Evolutionary conservation across 2,888 invertebrate genomes (phyloP).

Genomic region (Nipponacmea schrenckii): DNA sequence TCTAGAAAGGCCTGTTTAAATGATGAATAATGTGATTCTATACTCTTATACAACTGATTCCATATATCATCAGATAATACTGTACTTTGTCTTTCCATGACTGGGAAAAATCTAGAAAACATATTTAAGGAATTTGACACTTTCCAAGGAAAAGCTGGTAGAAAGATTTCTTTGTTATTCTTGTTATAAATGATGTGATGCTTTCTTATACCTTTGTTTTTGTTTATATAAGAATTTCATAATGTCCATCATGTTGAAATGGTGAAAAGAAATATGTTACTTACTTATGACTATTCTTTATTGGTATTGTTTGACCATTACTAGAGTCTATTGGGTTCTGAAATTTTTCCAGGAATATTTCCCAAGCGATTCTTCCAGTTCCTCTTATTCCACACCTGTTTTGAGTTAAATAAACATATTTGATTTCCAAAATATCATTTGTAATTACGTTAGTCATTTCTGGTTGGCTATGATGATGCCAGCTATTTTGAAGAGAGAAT

Average conservation of each 20-base stretch:
- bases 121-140: not conserved
- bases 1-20: conserved; percentile 63
- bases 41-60: conserved; percentile 58
- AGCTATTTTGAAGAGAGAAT: no score
- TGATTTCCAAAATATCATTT: no score
- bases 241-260: no score
- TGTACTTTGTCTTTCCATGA: conserved; percentile 51
- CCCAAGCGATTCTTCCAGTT: conserved; percentile 62
- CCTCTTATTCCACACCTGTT: conserved; percentile 58
- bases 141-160: no score
- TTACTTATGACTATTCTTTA: conserved; percentile 62
- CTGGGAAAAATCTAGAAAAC: conserved; percentile 55
- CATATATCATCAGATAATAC: conserved; percentile 55
- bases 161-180: no score
- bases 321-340: conserved; percentile 56
- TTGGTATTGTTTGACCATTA: conserved; percentile 65
- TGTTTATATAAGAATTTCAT: no score
- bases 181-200: no score
- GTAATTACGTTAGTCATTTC: no score
- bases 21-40: conserved; percentile 56
- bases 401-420: not conserved
- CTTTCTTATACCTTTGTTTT: no score
- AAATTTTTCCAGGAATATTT: conserved; percentile 64
- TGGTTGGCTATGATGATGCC: no score
- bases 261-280: no score